Percentiles rank a stretch among this genome's conserved stretches.
Evolutionary conservation across 2,113 vertebrate genomes (phyloP).

Genomic region (Trogon surrucura): DNA sequence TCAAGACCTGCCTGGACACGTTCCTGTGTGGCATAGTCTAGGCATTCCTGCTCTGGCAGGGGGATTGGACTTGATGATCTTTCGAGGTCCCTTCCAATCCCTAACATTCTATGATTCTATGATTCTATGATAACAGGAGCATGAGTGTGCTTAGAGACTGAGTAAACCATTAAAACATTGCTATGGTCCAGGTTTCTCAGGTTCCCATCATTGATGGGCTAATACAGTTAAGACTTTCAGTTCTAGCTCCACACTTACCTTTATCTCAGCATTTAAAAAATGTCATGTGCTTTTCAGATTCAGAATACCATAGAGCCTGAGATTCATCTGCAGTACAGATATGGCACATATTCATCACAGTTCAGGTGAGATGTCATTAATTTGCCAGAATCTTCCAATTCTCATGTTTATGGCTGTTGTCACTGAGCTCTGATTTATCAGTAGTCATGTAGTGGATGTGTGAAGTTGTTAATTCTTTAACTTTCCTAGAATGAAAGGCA

Average conservation of each 20-base stretch:
- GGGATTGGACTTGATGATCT: too few species aligned
- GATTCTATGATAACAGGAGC: too few species aligned
- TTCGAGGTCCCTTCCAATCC: too few species aligned
- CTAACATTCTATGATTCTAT: too few species aligned
- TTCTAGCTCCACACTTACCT: neutral
- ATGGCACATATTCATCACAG: neutral
- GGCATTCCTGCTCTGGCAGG: too few species aligned
- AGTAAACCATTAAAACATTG: neutral
- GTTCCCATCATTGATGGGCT: neutral
- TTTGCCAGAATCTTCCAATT: neutral
- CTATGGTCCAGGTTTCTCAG: neutral
- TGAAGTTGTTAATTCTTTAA: neutral
- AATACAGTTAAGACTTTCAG: neutral
- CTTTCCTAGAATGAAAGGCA: neutral
- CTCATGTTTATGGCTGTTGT: neutral
- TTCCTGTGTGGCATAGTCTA: too few species aligned
- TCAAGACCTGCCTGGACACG: too few species aligned
- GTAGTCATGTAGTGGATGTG: neutral
- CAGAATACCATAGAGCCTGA: neutral
- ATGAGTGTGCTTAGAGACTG: neutral
- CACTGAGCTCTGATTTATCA: neutral
- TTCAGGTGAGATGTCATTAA: neutral
- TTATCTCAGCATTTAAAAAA: neutral
- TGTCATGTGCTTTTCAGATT: neutral
- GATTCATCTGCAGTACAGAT: neutral